Conservation (phyloP, 35 echinoderm and acorn worm genomes). For the Anneissia japonica region DNA sequence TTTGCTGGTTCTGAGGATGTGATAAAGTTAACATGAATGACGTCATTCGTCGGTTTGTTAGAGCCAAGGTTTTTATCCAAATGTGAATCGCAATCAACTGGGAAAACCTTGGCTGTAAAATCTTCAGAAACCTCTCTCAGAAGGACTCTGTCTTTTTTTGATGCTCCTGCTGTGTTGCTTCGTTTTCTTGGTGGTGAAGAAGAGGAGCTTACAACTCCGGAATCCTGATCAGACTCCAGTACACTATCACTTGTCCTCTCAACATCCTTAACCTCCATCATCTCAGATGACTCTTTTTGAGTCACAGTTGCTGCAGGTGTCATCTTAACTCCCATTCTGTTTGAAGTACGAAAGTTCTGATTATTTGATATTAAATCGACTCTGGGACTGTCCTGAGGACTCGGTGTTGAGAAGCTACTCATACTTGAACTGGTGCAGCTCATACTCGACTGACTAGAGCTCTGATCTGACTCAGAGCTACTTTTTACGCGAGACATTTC, state of each 20-base stretch:
- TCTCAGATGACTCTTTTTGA: neutral
- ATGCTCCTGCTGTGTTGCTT: neutral
- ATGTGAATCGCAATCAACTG: neutral
- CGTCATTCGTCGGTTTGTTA: neutral
- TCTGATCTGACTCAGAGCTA: constrained; percentile 67
- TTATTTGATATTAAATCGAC: neutral
- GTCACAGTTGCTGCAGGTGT: constrained; percentile 49
- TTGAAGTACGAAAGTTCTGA: constrained; percentile 23
- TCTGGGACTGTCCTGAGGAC: constrained; percentile 38
- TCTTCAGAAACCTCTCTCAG: neutral
- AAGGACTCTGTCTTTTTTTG: neutral
- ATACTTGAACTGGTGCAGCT: constrained; percentile 55
- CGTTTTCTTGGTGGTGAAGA: neutral
- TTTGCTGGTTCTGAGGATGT: neutral
- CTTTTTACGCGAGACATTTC: constrained; percentile 68
- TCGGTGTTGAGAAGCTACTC: constrained; percentile 69
- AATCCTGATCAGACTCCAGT: neutral
- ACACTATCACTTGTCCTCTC: neutral
- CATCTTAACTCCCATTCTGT: constrained; percentile 60
- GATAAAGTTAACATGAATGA: neutral
- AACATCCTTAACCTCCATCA: neutral
- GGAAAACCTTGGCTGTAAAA: neutral
- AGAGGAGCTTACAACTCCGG: neutral
- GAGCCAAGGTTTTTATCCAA: neutral
- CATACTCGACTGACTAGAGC: constrained; percentile 57